Evolutionary conservation across 2,888 invertebrate genomes (phyloP), one percentile per base, ranked within the genome.

Genomic region (Latheticus oryzae): DNA sequence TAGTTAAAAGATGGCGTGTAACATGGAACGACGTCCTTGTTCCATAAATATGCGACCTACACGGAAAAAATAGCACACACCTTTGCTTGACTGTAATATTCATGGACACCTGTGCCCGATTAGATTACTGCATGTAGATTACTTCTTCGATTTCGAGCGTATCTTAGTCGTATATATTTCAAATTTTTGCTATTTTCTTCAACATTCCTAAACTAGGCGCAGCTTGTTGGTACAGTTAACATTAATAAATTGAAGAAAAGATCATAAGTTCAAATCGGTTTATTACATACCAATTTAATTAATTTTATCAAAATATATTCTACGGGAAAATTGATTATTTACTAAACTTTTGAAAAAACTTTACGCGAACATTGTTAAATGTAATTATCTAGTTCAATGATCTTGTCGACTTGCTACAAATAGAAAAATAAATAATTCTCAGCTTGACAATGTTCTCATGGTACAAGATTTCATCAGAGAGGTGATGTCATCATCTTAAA

Each of bases 21-120:
- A 61, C 51, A 52, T 58, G 45, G 60, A 60, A 67, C 60, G 67
- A 65, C 69, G 70, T 70, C 69, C 71, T 71, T 71, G 69, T 65
- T 65, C 67, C 63, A 73, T 72, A 73, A 71, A 73, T 73, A 70
- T 68, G 57, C 71, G 55, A 21, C 72, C 71, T 68, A 72, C 72
- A 67, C 68, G 56, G 61, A 66, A 67, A 70, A 72, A 71, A 66
- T 62, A 63, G 62, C 50, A 63, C 65, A 70, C 69, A 65, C 69
- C 70, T 70, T 63, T 63, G 64, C 66, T 51, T 58, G 63, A 65
- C 64, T 60, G 65, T 67, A 70, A 71, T 72, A 73, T 71, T 71
- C 71, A 70, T 70, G 70, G 72, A 72, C 73, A 73, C 73, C 73
- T 73, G 73, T 72, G 69, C 71, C 67, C 68, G 73, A 73, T 73